Conservation (phyloP, 2,113 vertebrate genomes). For the Xerus inauris region DNA sequence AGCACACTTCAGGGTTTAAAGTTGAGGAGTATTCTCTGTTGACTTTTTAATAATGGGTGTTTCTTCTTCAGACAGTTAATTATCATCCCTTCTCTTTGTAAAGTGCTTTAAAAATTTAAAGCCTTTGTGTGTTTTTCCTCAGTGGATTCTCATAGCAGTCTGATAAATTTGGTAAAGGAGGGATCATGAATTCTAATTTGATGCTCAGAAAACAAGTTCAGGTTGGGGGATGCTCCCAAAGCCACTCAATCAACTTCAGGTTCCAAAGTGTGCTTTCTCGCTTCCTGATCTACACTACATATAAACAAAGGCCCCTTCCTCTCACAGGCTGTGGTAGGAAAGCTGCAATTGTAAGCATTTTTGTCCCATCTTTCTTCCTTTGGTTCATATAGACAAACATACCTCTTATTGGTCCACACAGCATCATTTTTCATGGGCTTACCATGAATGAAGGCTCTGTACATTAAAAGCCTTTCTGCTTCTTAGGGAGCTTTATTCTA, state of each 20-base stretch:
- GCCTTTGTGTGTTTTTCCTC: background rate
- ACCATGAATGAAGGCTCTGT: slow-evolving; percentile 54
- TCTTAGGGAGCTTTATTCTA: slow-evolving; percentile 69
- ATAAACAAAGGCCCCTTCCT: slow-evolving; percentile 30
- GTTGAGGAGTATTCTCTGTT: background rate
- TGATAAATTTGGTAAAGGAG: background rate
- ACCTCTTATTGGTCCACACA: slow-evolving; percentile 27
- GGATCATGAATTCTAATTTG: background rate
- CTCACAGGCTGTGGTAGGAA: background rate
- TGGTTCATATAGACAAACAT: slow-evolving; percentile 32
- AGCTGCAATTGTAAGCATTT: background rate
- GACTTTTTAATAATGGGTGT: background rate
- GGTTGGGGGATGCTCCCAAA: background rate
- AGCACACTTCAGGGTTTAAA: slow-evolving; percentile 21
- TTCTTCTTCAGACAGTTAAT: slow-evolving; percentile 5
- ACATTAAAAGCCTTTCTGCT: slow-evolving; percentile 63
- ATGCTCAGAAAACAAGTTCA: slow-evolving; percentile 24
- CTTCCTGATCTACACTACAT: fast-evolving
- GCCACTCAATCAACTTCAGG: background rate
- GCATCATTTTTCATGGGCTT: slow-evolving; percentile 53
- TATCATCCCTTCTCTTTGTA: background rate
- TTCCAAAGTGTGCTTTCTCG: background rate
- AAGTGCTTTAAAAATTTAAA: slow-evolving; percentile 20
- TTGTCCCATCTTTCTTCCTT: slow-evolving; percentile 33
- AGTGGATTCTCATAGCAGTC: background rate